A percentile compares a stretch with the other conserved stretches of the same genome.
phyloP scores from a whole-genome alignment of 1,140 invertebrate species.

The Aleiodes sp. region DNA sequence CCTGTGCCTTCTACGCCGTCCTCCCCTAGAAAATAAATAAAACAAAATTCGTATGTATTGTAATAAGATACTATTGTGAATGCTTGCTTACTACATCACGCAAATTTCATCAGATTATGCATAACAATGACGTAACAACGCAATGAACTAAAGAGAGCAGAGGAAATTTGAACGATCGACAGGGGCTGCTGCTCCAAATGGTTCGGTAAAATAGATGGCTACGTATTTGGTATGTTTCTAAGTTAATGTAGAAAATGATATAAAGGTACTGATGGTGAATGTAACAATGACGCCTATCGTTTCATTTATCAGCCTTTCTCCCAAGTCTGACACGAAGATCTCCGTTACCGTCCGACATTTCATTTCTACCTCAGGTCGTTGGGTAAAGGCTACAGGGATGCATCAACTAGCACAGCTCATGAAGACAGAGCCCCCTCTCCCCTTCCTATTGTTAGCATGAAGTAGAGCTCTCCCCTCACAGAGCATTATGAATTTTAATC shows the following conservation, averaged over 20 bases:
- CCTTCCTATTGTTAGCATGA: conserved; percentile 38
- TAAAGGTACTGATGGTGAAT: conserved; percentile 52
- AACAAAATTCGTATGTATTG: neutral
- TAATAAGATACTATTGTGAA: no score
- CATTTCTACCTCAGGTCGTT: conserved; percentile 4
- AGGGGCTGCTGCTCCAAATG: conserved; percentile 18
- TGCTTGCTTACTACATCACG: neutral
- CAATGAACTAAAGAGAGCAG: neutral
- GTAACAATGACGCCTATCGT: conserved; percentile 61
- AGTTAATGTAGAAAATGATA: conserved; percentile 43
- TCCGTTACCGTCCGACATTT: conserved; percentile 8
- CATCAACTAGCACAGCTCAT: conserved; percentile 31
- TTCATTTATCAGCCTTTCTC: conserved; percentile 64
- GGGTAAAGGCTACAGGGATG: neutral
- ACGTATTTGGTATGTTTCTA: conserved; percentile 22
- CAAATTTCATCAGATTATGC: no score
- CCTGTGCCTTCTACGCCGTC: conserved; percentile 67
- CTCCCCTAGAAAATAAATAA: conserved; percentile 66
- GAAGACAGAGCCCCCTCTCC: conserved; percentile 39
- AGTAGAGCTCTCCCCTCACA: conserved; percentile 52
- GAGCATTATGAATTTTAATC: conserved; percentile 61
- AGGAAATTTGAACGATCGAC: conserved; percentile 30
- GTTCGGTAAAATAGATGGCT: conserved; percentile 3
- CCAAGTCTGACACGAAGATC: conserved; percentile 28
- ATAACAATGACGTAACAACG: no score